A percentile compares a stretch with the other conserved stretches of the same genome.
phyloP scores from a whole-genome alignment of 1,140 invertebrate genomes.

The Drosophila guanche region DNA sequence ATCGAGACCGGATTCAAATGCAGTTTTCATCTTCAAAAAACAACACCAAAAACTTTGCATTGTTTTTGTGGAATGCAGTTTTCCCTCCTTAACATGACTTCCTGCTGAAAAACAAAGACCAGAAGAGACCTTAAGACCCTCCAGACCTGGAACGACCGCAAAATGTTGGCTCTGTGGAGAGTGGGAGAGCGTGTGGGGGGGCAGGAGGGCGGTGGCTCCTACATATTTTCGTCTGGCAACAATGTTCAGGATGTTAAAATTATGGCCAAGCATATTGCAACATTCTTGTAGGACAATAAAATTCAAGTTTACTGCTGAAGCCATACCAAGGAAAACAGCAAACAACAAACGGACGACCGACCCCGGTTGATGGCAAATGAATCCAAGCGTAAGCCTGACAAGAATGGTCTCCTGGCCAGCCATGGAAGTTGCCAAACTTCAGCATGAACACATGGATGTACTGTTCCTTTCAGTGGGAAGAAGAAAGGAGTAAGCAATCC shows the following conservation, averaged over 20 bases:
- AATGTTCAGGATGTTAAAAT: slow-evolving; percentile 69
- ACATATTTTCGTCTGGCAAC: slow-evolving; percentile 49
- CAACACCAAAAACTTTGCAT: too few species aligned
- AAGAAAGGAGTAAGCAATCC: too few species aligned
- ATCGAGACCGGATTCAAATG: too few species aligned
- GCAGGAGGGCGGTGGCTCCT: not conserved
- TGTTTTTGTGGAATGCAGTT: too few species aligned
- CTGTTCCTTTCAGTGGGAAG: too few species aligned
- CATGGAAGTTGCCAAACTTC: slow-evolving; percentile 42
- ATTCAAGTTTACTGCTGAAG: slow-evolving; percentile 73
- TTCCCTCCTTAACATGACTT: not conserved
- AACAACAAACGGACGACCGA: slow-evolving; percentile 19
- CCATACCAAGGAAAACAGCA: slow-evolving; percentile 11
- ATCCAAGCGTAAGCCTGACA: slow-evolving; percentile 33
- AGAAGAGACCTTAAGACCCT: slow-evolving; percentile 45
- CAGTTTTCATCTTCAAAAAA: too few species aligned
- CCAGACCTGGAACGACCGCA: slow-evolving; percentile 35
- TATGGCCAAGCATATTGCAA: slow-evolving; percentile 80
- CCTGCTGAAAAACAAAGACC: slow-evolving; percentile 25
- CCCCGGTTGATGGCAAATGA: slow-evolving; percentile 26
- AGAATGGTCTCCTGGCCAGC: slow-evolving; percentile 14
- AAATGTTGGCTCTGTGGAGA: slow-evolving; percentile 43
- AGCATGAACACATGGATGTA: slow-evolving; percentile 8
- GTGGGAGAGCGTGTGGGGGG: not conserved
- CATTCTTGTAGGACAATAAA: slow-evolving; percentile 80